Evolutionary conservation across 2,797 vertebrate genomes (phyloP).

Genomic region (Micrastur ruficollis): DNA sequence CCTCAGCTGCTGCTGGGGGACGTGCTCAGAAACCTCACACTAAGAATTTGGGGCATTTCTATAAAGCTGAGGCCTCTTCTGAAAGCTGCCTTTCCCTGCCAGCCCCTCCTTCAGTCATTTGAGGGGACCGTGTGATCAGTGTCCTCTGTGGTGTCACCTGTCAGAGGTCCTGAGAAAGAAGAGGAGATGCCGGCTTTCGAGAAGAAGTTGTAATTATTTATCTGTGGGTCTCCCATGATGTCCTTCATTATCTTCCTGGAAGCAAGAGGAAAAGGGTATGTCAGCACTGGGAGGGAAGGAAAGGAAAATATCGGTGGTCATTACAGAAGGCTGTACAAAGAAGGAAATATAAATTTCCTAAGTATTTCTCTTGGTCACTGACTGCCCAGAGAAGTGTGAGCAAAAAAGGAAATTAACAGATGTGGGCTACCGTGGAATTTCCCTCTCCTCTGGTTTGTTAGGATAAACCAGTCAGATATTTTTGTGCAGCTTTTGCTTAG

Average conservation of each 20-base stretch:
- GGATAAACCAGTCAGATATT: not conserved
- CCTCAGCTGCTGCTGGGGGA: not conserved
- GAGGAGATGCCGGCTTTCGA: constrained; percentile 48
- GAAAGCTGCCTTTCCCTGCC: not conserved
- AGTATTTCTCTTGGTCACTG: not conserved
- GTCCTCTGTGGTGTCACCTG: constrained; percentile 40
- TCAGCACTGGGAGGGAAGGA: not conserved
- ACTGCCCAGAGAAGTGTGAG: not conserved
- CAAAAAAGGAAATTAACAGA: not conserved
- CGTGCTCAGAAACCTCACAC: not conserved
- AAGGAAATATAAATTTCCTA: not conserved
- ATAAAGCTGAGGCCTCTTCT: not conserved
- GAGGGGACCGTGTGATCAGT: not conserved
- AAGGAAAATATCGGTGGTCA: not conserved
- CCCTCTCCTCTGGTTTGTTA: not conserved
- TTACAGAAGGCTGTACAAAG: not conserved
- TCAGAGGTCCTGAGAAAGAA: constrained; percentile 61
- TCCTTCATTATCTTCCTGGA: constrained; percentile 49
- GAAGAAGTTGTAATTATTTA: constrained; percentile 67
- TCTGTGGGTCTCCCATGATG: constrained; percentile 34
- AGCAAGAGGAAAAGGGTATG: not conserved
- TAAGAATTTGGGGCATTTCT: not conserved
- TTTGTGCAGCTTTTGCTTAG: not conserved
- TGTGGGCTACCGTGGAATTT: not conserved
- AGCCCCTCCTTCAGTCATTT: not conserved